Evolutionary conservation across 2,888 invertebrate genomes (phyloP).

Genomic region (Alsophila aescularia): DNA sequence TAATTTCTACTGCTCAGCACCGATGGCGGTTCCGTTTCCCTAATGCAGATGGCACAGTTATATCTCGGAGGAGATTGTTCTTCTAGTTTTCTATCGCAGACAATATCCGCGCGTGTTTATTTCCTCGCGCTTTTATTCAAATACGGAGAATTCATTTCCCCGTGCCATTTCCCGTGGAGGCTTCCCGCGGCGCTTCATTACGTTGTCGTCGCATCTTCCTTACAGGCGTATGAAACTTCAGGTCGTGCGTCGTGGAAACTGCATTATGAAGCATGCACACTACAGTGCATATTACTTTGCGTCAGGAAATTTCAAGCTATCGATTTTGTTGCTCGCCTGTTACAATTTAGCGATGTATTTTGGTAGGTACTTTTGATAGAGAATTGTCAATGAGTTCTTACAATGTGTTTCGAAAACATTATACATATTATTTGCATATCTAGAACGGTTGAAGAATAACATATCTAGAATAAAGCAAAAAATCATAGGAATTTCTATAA

Average conservation of each 20-base stretch:
- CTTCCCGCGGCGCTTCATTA: constrained; percentile 21
- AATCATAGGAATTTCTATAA: too few species aligned
- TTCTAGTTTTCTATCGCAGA: constrained; percentile 47
- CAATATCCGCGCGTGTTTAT: constrained; percentile 79
- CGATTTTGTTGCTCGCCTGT: constrained; percentile 8
- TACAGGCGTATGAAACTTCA: constrained; percentile 10
- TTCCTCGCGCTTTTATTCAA: constrained; percentile 77
- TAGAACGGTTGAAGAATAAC: too few species aligned
- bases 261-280: constrained; percentile 7
- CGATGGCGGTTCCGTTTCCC: constrained; percentile 43
- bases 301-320: constrained; percentile 4
- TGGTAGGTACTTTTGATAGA: not conserved
- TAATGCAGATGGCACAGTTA: constrained; percentile 34
- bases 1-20: constrained; percentile 11
- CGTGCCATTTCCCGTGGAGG: constrained; percentile 66
- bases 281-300: constrained; percentile 4
- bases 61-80: constrained; percentile 58
- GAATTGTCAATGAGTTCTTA: not conserved
- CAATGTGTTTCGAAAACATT: not conserved
- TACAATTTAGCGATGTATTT: not conserved
- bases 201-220: constrained; percentile 41
- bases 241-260: not conserved
- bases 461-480: too few species aligned
- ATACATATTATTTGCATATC: not conserved
- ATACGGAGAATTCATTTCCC: constrained; percentile 80